phyloP scores from a whole-genome alignment of 2,888 invertebrate species.

The Drosophila tripunctata region DNA sequence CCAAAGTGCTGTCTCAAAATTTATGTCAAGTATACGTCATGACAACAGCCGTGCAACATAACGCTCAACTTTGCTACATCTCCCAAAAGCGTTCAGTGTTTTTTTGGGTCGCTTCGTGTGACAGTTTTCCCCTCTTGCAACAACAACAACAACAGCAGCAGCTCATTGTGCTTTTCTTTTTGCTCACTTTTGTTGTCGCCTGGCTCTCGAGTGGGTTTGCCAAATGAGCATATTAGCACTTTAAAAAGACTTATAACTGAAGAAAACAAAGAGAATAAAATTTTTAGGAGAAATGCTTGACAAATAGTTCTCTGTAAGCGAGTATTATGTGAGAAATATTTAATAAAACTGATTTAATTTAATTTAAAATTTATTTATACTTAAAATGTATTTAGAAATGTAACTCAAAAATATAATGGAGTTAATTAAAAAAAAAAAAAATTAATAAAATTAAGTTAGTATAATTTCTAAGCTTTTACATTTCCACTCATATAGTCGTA shows the following conservation, averaged over 20 bases:
- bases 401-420: too few relatives aligned
- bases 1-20: neutral
- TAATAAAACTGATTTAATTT: too few relatives aligned
- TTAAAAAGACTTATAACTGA: constrained; percentile 15
- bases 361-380: too few relatives aligned
- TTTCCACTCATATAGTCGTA: too few relatives aligned
- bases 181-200: constrained; percentile 2
- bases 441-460: too few relatives aligned
- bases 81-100: constrained; percentile 33
- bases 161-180: neutral
- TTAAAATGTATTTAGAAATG: too few relatives aligned
- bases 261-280: neutral
- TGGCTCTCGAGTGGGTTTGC: constrained; percentile 20
- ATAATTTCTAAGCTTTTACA: too few relatives aligned
- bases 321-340: too few relatives aligned
- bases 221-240: constrained; percentile 60
- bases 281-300: too few relatives aligned
- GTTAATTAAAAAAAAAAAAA: too few relatives aligned
- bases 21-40: constrained; percentile 15
- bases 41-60: constrained; percentile 11
- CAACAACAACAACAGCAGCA: too few relatives aligned
- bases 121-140: constrained; percentile 10
- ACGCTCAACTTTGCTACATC: constrained; percentile 7
- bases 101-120: constrained; percentile 45
- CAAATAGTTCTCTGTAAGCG: too few relatives aligned